Evolutionary conservation across 2,113 vertebrate genomes (phyloP), one percentile per base, ranked within the genome.

Genomic region (Seriola rivoliana): DNA sequence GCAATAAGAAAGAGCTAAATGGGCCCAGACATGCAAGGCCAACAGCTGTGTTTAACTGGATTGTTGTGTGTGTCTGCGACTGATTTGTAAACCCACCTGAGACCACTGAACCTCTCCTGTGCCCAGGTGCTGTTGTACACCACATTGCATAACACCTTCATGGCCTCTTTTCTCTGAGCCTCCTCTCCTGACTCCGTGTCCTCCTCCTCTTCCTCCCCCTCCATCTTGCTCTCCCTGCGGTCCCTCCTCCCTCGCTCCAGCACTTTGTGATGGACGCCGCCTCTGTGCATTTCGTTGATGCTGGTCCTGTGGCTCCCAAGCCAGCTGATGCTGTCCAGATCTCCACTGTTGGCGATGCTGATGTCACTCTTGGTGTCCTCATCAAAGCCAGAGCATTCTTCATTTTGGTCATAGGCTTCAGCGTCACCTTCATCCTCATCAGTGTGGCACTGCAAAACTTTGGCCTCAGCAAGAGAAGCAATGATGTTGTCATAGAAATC

Each of bases 61-160:
- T 6, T 42, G n/a, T 40, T 62, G 13, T 57, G 23, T 68, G 64
- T 75, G 38, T 55, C 52, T 66, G 9, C 1, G 8, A 54, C 0
- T 3, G 5, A 21, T 11, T 29, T 36, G 36, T 14, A 62, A 62
- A 9, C 90, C 70, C 81, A 95, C 94, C 91, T 92, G 85, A 93
- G 92, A 57, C 69, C 63, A 11, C 93, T 92, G 84, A 94, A 94
- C 82, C 93, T 91, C 81, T 95, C 93, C 87, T 95, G 94, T 3
- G 93, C 94, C 93, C 93, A 94, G 71, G 80, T 82, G 81, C 93
- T 95, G 89, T 95, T 95, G 89, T 95, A 95, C 12, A 95, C 88
- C 74, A 95, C 82, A 10, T 95, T 95, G 67, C 93, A 95, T 73
- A 95, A 59, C 73, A 95, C 92, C 77, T 95, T 95, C 91, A 95